Percentiles rank a stretch among this genome's conserved stretches.
Evolutionary conservation across 1,140 invertebrate species (phyloP).

Genomic region (Cataglyphis hispanica): DNA sequence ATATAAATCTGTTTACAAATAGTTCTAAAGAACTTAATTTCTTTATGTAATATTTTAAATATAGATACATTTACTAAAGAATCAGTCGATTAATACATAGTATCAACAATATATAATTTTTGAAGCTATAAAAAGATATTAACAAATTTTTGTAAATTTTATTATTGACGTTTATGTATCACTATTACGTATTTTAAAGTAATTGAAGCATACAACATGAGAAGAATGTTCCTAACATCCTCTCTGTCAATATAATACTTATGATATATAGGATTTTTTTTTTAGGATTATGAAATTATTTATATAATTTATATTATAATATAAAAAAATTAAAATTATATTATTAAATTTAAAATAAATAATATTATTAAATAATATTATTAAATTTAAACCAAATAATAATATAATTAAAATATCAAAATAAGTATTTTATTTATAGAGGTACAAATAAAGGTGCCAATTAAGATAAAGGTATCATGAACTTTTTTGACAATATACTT

Average conservation of each 20-base stretch:
- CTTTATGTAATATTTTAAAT: constrained; percentile 22
- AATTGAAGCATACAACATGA: neutral
- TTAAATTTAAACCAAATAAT: neutral
- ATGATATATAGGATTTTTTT: neutral
- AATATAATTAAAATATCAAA: neutral
- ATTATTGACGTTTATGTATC: constrained; percentile 2
- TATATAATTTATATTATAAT: neutral
- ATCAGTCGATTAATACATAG: constrained; percentile 15
- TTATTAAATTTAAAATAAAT: constrained; percentile 19
- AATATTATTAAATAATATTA: constrained; percentile 7
- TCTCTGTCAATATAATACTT: neutral
- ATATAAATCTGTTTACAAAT: constrained; percentile 32
- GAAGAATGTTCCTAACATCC: neutral
- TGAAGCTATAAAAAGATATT: constrained; percentile 8
- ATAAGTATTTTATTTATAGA: neutral
- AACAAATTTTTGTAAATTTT: constrained; percentile 20
- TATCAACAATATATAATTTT: constrained; percentile 16
- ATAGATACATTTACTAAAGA: constrained; percentile 22
- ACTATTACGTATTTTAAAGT: constrained; percentile 8
- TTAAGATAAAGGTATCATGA: constrained; percentile 11
- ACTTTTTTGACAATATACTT: neutral
- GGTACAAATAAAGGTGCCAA: neutral
- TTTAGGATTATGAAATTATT: neutral
- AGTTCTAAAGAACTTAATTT: constrained; percentile 2
- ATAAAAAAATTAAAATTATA: neutral